Percentiles rank a stretch among this genome's conserved stretches.
Conservation (phyloP, 2,113 vertebrate species). For the Anarhynchus alexandrinus region DNA sequence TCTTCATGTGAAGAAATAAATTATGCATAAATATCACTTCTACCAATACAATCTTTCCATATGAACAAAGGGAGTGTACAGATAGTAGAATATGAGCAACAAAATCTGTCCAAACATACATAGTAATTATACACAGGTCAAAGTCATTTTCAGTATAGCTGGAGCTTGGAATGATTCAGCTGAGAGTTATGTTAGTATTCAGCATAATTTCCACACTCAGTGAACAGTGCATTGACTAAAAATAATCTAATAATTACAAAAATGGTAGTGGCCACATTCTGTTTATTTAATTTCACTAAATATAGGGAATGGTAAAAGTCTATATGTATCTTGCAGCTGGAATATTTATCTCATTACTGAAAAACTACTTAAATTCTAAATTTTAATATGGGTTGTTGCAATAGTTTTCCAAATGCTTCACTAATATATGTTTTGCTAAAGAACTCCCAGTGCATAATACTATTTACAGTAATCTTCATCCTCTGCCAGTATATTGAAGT, state of each 20-base stretch:
- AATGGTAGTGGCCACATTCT: neutral
- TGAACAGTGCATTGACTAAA: neutral
- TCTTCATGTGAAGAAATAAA: neutral
- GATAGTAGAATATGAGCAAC: neutral
- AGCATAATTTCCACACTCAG: neutral
- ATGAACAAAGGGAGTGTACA: neutral
- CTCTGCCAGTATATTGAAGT: neutral
- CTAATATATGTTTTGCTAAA: neutral
- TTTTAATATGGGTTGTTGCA: neutral
- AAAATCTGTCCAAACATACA: neutral
- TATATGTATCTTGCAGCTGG: neutral
- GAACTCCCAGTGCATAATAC: neutral
- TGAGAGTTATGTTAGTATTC: neutral
- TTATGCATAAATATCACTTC: neutral
- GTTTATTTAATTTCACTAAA: neutral
- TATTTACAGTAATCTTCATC: neutral
- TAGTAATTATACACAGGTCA: neutral
- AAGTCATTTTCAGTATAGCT: neutral
- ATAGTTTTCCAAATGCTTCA: neutral
- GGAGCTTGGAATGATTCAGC: neutral
- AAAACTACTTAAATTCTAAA: neutral
- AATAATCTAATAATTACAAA: neutral
- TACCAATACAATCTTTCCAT: neutral
- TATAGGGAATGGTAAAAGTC: neutral
- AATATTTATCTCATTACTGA: neutral